Base-by-base conservation (phyloP, 2,888 invertebrate genomes). In the Heliconius ethilla region DNA sequence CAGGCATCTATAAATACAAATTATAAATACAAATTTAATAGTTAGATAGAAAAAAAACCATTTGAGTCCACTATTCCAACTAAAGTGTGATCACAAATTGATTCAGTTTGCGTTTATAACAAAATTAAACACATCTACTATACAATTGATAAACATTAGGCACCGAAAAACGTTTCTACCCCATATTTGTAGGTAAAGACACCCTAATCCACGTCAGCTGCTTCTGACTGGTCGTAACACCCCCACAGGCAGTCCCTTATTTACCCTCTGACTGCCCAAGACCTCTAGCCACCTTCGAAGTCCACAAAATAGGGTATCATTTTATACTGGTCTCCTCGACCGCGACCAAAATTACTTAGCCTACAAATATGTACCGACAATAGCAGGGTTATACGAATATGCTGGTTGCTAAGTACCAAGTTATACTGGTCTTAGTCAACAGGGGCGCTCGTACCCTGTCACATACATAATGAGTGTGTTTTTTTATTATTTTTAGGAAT, bases 191-290 rank as follows among this genome's bases (percentile, higher is more conserved):
- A 92, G 91, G 92, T 92, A 92, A 90, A 91, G 91, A 90, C 91
- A 89, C 92, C 93, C 91, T 92, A 92, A 93, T 92, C 91, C 92
- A 85, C 90, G 94, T 94, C 94, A 94, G 94, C 94, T 94, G 94
- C 90, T 90, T 85, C 82, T 93, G 94, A 94, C 93, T 93, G 93
- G 92, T 90, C 88, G 86, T 81, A 79, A 78, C 81, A 82, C 83
- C 84, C 87, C 88, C 86, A 85, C 86, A 85, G 86, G 79, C 83
- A 85, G 82, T 84, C 86, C 87, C 84, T 82, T 83, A 84, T 84
- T 83, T 87, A 89, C 91, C 90, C 90, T 86, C 89, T 89, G 84
- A 84, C 84, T 84, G 79, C 82, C 81, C 76, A 80, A 86, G 90
- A 90, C 85, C 91, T 81, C 81, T 79, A 78, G 74, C 79, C 78